Percentiles rank a stretch among this genome's conserved stretches.
Conservation (phyloP, 2,113 vertebrate species). For the Scalopus aquaticus region DNA sequence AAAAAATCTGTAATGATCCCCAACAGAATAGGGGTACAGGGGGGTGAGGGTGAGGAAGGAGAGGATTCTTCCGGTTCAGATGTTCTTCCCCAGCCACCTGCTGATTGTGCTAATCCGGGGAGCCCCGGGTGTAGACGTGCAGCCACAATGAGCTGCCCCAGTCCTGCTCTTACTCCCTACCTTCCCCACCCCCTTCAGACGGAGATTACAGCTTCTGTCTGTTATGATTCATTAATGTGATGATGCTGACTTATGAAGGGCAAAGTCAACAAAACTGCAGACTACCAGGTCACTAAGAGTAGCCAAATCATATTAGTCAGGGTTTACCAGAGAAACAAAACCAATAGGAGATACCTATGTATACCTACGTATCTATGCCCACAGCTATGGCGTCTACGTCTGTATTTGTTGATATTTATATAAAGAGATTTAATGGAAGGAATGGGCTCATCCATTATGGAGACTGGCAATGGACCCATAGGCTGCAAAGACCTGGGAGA, state of each 20-base stretch:
- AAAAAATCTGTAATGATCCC: conserved; percentile 74
- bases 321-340: neutral
- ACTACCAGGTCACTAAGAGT: neutral
- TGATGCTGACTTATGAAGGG: conserved; percentile 32
- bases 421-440: neutral
- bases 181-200: neutral
- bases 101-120: conserved; percentile 42
- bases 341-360: neutral
- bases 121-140: neutral
- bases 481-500: neutral
- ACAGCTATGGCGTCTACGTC: neutral
- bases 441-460: neutral
- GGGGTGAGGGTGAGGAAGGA: conserved; percentile 30
- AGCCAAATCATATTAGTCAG: neutral
- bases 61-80: conserved; percentile 70
- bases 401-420: neutral
- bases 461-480: neutral
- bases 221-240: conserved; percentile 21
- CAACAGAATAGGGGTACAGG: conserved; percentile 69
- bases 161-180: too few relatives aligned
- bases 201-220: conserved; percentile 39
- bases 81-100: conserved; percentile 69
- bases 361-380: neutral
- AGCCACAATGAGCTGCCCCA: neutral
- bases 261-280: neutral